These are phyloP conservation scores for Serilophus lunatus DNA, from an alignment of 2,113 vertebrate genomes.

Conservation along the genomic window DNA sequence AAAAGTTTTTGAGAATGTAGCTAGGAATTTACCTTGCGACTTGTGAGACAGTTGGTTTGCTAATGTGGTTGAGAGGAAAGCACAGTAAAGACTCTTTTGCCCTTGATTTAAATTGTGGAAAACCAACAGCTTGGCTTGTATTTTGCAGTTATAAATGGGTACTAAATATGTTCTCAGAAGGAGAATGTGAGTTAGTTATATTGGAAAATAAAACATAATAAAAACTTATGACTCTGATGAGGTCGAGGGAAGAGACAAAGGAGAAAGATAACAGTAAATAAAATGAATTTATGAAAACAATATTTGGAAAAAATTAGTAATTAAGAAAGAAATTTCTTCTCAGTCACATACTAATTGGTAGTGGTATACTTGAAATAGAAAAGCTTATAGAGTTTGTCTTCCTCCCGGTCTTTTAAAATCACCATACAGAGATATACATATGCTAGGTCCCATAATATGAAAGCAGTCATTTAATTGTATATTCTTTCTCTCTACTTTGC, in stretches of 20 bases:
- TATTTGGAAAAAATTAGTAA: neutral
- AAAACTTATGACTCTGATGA: neutral
- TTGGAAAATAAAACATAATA: slow-evolving; percentile 17
- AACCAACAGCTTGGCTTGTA: neutral
- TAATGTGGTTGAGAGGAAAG: neutral
- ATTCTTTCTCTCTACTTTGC: neutral
- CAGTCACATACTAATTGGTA: neutral
- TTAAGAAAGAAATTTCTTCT: neutral
- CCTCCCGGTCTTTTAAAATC: neutral
- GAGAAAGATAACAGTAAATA: slow-evolving; percentile 7
- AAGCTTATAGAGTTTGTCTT: neutral
- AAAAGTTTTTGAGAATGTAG: neutral
- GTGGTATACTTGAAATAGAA: neutral
- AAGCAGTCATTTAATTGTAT: neutral
- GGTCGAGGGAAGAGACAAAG: neutral
- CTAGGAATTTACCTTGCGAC: neutral
- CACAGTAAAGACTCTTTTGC: neutral
- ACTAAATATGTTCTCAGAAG: slow-evolving; percentile 1
- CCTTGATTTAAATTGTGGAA: neutral
- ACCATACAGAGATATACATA: neutral
- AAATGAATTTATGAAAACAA: neutral
- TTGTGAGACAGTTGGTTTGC: neutral
- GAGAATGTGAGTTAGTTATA: neutral
- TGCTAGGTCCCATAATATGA: neutral
- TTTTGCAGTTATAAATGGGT: neutral